Conservation (phyloP, 2,888 invertebrate genomes). For the Matsumyia berberina region DNA sequence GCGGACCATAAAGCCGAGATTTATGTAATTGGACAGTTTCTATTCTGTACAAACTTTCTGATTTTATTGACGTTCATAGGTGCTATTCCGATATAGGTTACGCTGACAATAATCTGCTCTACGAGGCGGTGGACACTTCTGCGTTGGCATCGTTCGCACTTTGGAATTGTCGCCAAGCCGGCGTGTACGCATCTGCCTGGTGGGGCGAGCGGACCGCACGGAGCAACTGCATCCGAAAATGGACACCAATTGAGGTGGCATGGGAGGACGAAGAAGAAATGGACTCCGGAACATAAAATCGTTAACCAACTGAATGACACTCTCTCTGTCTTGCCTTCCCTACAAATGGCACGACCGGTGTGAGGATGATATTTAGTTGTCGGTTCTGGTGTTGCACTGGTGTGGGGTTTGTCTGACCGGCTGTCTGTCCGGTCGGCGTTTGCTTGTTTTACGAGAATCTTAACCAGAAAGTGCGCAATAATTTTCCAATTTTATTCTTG, state of each 20-base stretch:
- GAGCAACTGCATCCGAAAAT: constrained; percentile 43
- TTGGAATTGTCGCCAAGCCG: constrained; percentile 42
- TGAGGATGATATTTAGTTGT: constrained; percentile 54
- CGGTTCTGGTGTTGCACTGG: constrained; percentile 58
- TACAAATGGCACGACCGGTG: neutral
- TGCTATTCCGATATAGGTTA: constrained; percentile 74
- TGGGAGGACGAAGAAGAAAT: constrained; percentile 25
- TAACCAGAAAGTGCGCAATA: constrained; percentile 75
- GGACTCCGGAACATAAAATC: constrained; percentile 70
- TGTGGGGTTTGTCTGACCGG: constrained; percentile 40
- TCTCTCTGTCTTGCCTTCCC: constrained; percentile 9
- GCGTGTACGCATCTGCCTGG: constrained; percentile 49
- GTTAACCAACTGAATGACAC: constrained; percentile 60
- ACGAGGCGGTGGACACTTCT: constrained; percentile 68
- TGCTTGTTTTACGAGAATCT: constrained; percentile 75
- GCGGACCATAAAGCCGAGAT: constrained; percentile 65
- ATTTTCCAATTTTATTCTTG: constrained; percentile 76
- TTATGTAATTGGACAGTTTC: constrained; percentile 76
- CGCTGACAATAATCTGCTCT: constrained; percentile 74
- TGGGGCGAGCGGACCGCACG: neutral
- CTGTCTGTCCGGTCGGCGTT: constrained; percentile 50
- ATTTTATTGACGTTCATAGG: constrained; percentile 73
- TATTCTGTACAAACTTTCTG: constrained; percentile 73
- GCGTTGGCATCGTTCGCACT: constrained; percentile 67
- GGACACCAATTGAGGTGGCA: constrained; percentile 49